Conservation (phyloP, 2,113 vertebrate genomes). For the Xenopus borealis region DNA sequence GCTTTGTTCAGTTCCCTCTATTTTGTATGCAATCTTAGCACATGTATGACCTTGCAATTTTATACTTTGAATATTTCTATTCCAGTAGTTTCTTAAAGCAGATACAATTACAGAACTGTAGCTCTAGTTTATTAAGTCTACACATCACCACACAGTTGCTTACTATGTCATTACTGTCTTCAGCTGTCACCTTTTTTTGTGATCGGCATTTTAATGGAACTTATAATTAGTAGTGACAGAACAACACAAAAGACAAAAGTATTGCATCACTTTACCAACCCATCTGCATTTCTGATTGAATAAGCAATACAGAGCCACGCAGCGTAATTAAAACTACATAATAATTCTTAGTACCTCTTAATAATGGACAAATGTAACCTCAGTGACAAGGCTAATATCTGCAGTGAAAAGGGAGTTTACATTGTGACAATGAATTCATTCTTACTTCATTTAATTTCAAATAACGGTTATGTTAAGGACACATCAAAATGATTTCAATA, state of each 20-base stretch:
- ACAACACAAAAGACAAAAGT: constrained; percentile 24
- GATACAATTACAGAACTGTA: constrained; percentile 9
- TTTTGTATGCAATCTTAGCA: neutral
- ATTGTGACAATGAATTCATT: constrained; percentile 17
- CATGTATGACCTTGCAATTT: neutral
- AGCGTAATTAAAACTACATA: constrained; percentile 41
- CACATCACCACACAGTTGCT: constrained; percentile 23
- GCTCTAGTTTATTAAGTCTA: constrained; percentile 34
- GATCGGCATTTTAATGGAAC: constrained; percentile 37
- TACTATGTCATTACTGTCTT: constrained; percentile 27
- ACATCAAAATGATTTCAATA: constrained; percentile 18
- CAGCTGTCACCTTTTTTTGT: constrained; percentile 26
- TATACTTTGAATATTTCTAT: constrained; percentile 3
- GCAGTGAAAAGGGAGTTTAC: neutral
- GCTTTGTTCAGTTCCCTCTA: too few species aligned
- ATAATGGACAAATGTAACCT: constrained; percentile 34
- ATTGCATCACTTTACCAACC: constrained; percentile 37
- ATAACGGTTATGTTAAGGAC: constrained; percentile 2
- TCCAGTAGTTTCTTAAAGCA: constrained; percentile 5
- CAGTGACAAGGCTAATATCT: constrained; percentile 40
- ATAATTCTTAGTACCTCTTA: constrained; percentile 36
- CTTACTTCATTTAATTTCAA: constrained; percentile 21
- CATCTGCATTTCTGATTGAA: constrained; percentile 48
- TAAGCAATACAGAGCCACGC: constrained; percentile 14
- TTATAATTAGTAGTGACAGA: constrained; percentile 49